These are phyloP conservation scores for Malacoctenus gilli DNA, from an alignment of 2,797 vertebrate genomes.

Conservation along the genomic window DNA sequence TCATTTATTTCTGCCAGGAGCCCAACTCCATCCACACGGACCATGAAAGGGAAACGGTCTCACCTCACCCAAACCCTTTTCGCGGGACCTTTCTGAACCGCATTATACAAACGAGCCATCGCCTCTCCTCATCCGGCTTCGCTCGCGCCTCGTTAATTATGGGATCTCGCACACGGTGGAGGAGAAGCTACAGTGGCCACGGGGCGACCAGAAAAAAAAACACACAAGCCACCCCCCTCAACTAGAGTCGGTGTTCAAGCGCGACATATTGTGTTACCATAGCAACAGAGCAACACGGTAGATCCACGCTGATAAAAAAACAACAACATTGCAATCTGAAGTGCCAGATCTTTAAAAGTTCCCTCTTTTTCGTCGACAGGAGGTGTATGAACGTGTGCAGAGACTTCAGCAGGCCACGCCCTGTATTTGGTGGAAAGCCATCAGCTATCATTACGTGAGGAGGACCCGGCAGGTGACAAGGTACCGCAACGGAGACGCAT, in stretches of 20 bases:
- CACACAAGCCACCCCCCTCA: too few relatives aligned
- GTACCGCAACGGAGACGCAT: conserved; percentile 91
- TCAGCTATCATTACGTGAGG: conserved; percentile 93
- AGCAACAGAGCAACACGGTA: too few relatives aligned
- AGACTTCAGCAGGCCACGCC: conserved; percentile 90
- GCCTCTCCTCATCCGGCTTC: background rate
- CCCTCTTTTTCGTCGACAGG: conserved; percentile 41
- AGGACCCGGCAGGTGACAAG: conserved; percentile 90
- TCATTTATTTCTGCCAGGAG: conserved; percentile 23
- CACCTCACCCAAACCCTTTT: background rate
- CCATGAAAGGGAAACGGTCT: background rate
- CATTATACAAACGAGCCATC: conserved; percentile 15
- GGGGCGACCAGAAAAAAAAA: too few relatives aligned
- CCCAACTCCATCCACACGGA: background rate
- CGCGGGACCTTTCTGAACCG: conserved; percentile 13
- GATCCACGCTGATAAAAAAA: too few relatives aligned
- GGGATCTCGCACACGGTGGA: too few relatives aligned
- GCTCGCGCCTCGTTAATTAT: too few relatives aligned
- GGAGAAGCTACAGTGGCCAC: too few relatives aligned
- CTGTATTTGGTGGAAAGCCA: conserved; percentile 96
- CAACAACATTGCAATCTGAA: too few relatives aligned
- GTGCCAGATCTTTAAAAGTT: background rate
- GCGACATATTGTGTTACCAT: too few relatives aligned
- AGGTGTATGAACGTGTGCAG: conserved; percentile 88
- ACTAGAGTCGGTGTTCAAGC: too few relatives aligned